Evolutionary conservation across 2,888 invertebrate species (phyloP).

Genomic region (Diogma glabrata): DNA sequence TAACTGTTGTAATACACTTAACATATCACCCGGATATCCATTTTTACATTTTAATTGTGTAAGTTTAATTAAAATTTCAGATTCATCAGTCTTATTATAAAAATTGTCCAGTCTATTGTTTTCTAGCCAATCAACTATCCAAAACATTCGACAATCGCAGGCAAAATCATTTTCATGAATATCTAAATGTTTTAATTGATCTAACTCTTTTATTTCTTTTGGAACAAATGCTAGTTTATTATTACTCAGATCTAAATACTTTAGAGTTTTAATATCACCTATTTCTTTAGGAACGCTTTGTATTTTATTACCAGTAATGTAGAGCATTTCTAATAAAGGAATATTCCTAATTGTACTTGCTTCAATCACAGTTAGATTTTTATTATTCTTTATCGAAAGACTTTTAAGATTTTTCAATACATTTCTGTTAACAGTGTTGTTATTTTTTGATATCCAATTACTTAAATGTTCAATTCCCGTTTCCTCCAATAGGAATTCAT

Average conservation of each 20-base stretch:
- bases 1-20: constrained; percentile 55
- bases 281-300: constrained; percentile 39
- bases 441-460: constrained; percentile 41
- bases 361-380: constrained; percentile 47
- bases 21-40: constrained; percentile 56
- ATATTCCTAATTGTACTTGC: constrained; percentile 50
- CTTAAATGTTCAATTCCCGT: constrained; percentile 51
- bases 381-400: constrained; percentile 51
- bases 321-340: constrained; percentile 46
- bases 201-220: constrained; percentile 51
- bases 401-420: constrained; percentile 49
- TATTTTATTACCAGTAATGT: constrained; percentile 57
- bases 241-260: constrained; percentile 54
- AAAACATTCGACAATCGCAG: constrained; percentile 77
- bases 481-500: constrained; percentile 49
- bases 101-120: constrained; percentile 5
- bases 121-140: constrained; percentile 57
- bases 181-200: constrained; percentile 49
- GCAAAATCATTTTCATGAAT: constrained; percentile 69
- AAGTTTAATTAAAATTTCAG: constrained; percentile 28
- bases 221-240: constrained; percentile 63
- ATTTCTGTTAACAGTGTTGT: constrained; percentile 32
- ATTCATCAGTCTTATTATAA: constrained; percentile 16
- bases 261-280: constrained; percentile 36
- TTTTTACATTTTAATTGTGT: constrained; percentile 54